These are phyloP conservation scores for Porites evermanni DNA, from an alignment of 92 coral and sea anemone species.

Conservation along the genomic window DNA sequence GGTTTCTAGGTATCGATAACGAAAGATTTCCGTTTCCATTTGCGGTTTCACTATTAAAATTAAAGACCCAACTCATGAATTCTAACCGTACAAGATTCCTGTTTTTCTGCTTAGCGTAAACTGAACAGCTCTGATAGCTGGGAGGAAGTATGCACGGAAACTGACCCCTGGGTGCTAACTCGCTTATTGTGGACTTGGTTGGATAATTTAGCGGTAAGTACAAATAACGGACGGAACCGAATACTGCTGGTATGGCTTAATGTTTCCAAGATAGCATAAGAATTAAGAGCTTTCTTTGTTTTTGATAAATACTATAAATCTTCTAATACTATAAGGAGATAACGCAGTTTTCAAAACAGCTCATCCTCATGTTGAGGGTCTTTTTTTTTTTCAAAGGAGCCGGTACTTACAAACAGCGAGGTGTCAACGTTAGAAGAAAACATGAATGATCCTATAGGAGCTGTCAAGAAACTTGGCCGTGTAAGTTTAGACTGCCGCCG, in stretches of 20 bases:
- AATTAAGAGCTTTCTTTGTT: too few species aligned
- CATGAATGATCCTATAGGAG: slow-evolving; percentile 68
- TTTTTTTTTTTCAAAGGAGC: slow-evolving; percentile 64
- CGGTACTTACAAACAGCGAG: slow-evolving; percentile 71
- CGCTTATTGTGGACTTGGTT: slow-evolving; percentile 90
- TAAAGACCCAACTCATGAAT: background rate
- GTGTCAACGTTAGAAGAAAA: slow-evolving; percentile 65
- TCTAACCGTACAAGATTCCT: background rate
- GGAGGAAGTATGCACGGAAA: slow-evolving; percentile 79
- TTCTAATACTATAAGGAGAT: too few species aligned
- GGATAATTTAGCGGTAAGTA: slow-evolving; percentile 75
- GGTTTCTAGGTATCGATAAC: too few species aligned
- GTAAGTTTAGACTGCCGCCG: slow-evolving; percentile 42
- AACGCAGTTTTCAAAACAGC: too few species aligned
- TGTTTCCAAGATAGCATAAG: background rate
- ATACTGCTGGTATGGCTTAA: too few species aligned
- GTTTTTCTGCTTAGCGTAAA: slow-evolving; percentile 66
- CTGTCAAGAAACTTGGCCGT: slow-evolving; percentile 75
- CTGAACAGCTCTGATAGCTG: slow-evolving; percentile 87
- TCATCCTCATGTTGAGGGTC: background rate
- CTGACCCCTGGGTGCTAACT: slow-evolving; percentile 86
- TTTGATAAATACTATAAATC: too few species aligned
- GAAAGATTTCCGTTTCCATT: too few species aligned
- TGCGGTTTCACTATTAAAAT: background rate
- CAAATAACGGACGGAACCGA: background rate